Base-by-base conservation (phyloP, 2,888 invertebrate species). In the Conus canariensis region DNA sequence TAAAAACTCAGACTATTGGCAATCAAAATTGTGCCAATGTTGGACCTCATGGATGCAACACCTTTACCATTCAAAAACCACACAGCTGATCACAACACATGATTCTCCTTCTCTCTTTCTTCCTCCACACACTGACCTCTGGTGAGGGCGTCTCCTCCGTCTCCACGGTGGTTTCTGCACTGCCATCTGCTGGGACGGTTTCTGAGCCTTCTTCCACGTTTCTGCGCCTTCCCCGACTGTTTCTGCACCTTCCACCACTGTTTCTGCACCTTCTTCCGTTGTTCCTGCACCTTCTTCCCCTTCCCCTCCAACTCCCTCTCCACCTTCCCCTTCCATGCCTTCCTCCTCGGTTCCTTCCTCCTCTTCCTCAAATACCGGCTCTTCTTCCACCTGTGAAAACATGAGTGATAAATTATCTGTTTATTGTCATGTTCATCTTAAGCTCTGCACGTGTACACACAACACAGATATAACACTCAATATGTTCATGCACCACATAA, bases 321-420 rank as follows among this genome's bases (percentile, higher is more conserved):
- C 19, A 91, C 91, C 12, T 92, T 93, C 88, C 91, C 93, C 77
- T 16, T 80, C 74, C n/a, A 4, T 19, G 64, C 90, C 93, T 22
- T 92, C 94, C 60, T 91, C 94, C 58, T 89, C 93, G 14, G 74
- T 93, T 58, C 91, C 94, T 86, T 93, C 94, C 82, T 93, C 94
- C 56, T 93, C 94, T 56, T 92, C 93, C 67, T 93, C 93, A 85
- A 93, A 93, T 56, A 93, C 94, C 45, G 95, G 95, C 77, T 95
- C 95, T 87, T 95, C 95, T 10, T 96, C 95, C 90, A 95, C 94
- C 94, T 95, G 91, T 0, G 87, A 74, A 67, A 67, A 30, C 86
- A 80, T n/a, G 19, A 64, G 45, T 45, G 45, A 45, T 4, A 4
- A 45, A 45, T 45, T 4, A 45, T 45, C 45, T 45, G 45, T 45